Evolutionary conservation across 2,797 vertebrate genomes (phyloP), one percentile per base, ranked within the genome.

Genomic region (Acanthornis magna): DNA sequence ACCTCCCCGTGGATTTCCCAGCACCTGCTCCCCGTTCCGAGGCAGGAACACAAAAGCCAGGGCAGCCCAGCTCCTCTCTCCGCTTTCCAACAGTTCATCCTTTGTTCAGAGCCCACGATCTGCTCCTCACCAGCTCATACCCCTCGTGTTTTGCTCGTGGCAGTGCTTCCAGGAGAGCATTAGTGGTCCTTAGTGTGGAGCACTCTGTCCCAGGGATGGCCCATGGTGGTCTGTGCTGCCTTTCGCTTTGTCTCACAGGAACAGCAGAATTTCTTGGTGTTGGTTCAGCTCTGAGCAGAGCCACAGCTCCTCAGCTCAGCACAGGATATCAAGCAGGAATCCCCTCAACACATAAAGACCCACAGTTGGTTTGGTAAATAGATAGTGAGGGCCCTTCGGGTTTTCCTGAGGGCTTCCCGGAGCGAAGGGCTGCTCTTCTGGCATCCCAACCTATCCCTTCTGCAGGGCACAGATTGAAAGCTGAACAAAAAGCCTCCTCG

Each of bases 21-120:
- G 88, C 91, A 90, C 57, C 75, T 89, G 89, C 89, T 92, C 51
- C 66, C 62, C 62, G 36, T 91, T 75, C 85, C 73, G 62, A 53
- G 40, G 45, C 5, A 78, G 27, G 30, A 78, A 73, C 9, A 92
- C 36, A 85, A 83, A 74, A 80, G 78, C 1, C 2, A 84, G 73
- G 30, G 40, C 78, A 83, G 4, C n/a, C 36, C 55, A 32, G 30
- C 11, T 90, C 65, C 86, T 75, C 66, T 88, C 62, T 51, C 26
- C 68, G 68, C 87, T 80, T 30, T 40, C 12, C 12, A 8, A 23
- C 7, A 32, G 53, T 15, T 40, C 70, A 89, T 51, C 82, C 75
- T 93, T 51, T 92, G 82, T 50, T 89, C 85, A 26, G 21, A 85
- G 61, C 82, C 72, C 76, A 13, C 34, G 16, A 73, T 58, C 70